phyloP scores from a whole-genome alignment of 2,113 vertebrate genomes.

The Hymenochirus boettgeri region DNA sequence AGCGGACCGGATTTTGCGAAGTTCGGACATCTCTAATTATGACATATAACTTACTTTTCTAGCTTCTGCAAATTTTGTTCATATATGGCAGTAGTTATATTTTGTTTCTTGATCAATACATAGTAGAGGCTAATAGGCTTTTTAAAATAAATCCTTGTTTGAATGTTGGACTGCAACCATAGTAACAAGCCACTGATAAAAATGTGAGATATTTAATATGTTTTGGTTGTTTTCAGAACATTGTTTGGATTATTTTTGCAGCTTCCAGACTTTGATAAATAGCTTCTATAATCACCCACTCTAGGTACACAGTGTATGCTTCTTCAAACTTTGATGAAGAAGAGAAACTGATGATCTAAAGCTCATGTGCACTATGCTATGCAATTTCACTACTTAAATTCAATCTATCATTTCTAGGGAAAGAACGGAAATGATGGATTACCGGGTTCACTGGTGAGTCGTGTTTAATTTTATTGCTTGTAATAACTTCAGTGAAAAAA shows the following conservation, averaged over 20 bases:
- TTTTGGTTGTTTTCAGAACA: conserved; percentile 14
- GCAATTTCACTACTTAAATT: conserved; percentile 36
- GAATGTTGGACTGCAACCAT: conserved; percentile 1
- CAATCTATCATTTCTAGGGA: conserved; percentile 55
- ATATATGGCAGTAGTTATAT: too few species aligned
- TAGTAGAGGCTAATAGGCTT: too few species aligned
- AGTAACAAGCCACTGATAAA: background rate
- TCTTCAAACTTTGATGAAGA: conserved; percentile 37
- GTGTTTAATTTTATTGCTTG: conserved; percentile 41
- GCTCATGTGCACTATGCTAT: conserved; percentile 39
- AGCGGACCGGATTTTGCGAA: too few species aligned
- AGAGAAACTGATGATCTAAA: conserved; percentile 41
- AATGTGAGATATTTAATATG: conserved; percentile 9
- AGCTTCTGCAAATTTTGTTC: too few species aligned
- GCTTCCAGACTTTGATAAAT: conserved; percentile 36
- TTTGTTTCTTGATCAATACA: too few species aligned
- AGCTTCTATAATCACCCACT: conserved; percentile 35
- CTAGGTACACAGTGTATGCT: conserved; percentile 37
- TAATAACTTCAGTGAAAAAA: conserved; percentile 38
- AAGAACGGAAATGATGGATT: conserved; percentile 70
- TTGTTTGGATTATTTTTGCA: conserved; percentile 29
- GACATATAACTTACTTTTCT: too few species aligned
- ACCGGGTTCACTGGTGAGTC: conserved; percentile 69
- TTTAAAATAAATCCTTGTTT: too few species aligned
- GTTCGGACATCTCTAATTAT: too few species aligned